Base-by-base conservation (phyloP, 2,888 invertebrate species). In the Isoperla grammatica region DNA sequence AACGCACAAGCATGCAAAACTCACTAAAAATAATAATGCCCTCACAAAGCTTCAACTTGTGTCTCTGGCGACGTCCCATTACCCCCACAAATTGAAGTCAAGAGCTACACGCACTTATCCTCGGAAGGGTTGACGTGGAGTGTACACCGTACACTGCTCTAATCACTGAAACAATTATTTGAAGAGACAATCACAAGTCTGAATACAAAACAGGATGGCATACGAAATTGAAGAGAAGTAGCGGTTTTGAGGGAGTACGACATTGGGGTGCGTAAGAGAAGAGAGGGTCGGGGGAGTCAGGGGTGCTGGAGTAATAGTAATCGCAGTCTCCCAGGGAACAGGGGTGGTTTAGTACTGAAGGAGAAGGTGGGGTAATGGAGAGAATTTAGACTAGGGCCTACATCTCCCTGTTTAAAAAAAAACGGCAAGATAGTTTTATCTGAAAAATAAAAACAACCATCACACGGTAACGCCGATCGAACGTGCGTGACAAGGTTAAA, bases 91-190 rank as follows among this genome's bases (percentile, higher is more conserved):
- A 29, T 29, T 29, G 29, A 29, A 29, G 29, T 29, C 29, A 29
- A 29, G 29, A 29, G 29, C 29, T 29, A 29, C 29, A 29, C 29
- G 8, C 29, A 29, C 29, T 29, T 29, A 29, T 29, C 29, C 29
- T 6, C 29, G 29, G 29, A 29, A 29, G 29, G 29, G 49, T 23
- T 49, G 29, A 6, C 15, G 23, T 15, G 12, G 39, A 53, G 53
- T 39, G 53, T 35, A 53, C 53, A 53, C 53, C 19, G 53, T 35
- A 53, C 53, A 53, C 53, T 19, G 53, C 39, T 39, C n/a, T 37
- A 35, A 53, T 53, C 37, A 53, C 39, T 53, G 53, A 53, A 53
- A 53, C 53, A 53, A 53, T 53, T 53, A 53, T 37, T 29, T 29
- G 29, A 39, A 53, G 53, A 39, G 39, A 53, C 53, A 53, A 53